Base-by-base conservation (phyloP, 2,113 vertebrate species). In the Meleagris gallopavo region DNA sequence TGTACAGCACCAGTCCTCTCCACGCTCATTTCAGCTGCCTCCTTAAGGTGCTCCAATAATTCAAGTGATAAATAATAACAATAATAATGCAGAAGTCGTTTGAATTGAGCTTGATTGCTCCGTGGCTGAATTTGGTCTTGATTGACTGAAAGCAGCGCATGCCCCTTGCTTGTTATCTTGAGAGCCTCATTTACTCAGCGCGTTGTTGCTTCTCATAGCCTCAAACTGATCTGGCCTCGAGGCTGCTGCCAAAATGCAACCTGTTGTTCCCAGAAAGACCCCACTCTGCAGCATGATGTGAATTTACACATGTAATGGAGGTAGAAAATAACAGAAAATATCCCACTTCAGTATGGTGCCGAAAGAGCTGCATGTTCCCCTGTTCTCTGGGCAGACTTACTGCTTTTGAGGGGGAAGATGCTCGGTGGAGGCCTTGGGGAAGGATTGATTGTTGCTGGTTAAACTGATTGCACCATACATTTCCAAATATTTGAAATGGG, bases 101-200 rank as follows among this genome's bases (percentile, higher is more conserved):
- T 97, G 95, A 96, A 97, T 93, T 95, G 93, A 95, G 95, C 96
- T 95, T 95, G 96, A 97, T 97, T 97, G 86, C 96, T 89, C 55
- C 0, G 3, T 94, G 91, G 13, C 85, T 94, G 94, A 81, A 73
- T 88, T 95, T 91, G 76, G 94, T 73, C 80, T 95, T 95, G 94
- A 95, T 93, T 97, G 95, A 97, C 88, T 94, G 93, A 78, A 95
- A 90, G 88, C 83, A 91, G 90, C 79, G 73, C 69, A 54, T 66
- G 83, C 66, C 43, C 88, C 75, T 54, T 9, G 75, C 88, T 83
- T 76, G 88, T 95, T 95, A 94, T 73, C 90, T 86, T 62, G 88
- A 93, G 90, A 90, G 76, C 40, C 83, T 97, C 85, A 88, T 95
- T 96, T 96, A 86, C 93, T 86, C 93, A 62, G 69, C 25, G 70